A percentile compares a stretch with the other conserved stretches of the same genome.
These are phyloP conservation scores for Coptodon bakossiorum DNA, from an alignment of 2,113 vertebrate genomes.

Conservation along the genomic window DNA sequence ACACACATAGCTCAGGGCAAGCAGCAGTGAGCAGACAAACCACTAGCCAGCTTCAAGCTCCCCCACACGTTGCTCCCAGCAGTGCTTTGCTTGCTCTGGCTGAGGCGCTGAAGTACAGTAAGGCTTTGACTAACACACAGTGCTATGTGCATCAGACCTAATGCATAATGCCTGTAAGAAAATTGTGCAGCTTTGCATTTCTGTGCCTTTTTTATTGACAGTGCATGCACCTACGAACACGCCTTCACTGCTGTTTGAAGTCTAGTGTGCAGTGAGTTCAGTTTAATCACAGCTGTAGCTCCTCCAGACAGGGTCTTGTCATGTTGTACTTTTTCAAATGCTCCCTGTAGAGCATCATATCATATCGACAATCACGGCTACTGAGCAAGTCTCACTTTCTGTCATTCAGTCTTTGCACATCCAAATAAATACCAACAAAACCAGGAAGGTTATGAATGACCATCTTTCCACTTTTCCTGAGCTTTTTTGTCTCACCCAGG, in stretches of 20 bases:
- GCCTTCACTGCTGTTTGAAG: background rate
- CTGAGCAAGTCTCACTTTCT: background rate
- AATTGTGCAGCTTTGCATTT: background rate
- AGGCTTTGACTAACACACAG: background rate
- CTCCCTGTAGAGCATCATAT: background rate
- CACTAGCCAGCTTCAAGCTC: background rate
- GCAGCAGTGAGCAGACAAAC: background rate
- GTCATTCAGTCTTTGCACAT: background rate
- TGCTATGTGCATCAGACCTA: background rate
- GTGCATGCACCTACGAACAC: background rate
- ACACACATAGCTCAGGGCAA: slow-evolving; percentile 20
- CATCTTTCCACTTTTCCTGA: background rate
- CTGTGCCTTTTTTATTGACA: background rate
- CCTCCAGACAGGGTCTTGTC: background rate
- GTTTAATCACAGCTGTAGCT: background rate
- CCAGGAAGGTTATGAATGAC: background rate
- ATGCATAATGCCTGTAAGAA: background rate
- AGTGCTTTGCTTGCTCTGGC: background rate
- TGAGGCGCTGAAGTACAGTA: background rate
- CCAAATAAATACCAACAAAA: background rate
- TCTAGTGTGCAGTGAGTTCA: background rate
- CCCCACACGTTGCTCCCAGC: background rate
- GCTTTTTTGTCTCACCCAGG: slow-evolving; percentile 64
- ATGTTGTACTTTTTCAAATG: background rate
- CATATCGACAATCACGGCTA: background rate